phyloP scores from a whole-genome alignment of 2,888 invertebrate genomes.

The Auanema sp. region DNA sequence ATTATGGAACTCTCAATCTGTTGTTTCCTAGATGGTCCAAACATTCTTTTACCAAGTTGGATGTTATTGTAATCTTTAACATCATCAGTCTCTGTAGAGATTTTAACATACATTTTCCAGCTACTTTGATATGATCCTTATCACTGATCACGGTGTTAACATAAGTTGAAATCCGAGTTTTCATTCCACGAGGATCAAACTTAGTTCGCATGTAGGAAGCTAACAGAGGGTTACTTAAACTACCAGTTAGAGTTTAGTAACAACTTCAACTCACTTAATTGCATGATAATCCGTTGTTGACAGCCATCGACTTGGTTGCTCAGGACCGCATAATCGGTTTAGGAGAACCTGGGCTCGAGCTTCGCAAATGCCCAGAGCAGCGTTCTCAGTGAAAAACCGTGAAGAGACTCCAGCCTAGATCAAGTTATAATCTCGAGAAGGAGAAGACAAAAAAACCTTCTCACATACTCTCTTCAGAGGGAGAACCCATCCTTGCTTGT shows the following conservation, averaged over 20 bases:
- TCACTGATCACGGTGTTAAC: slow-evolving; percentile 48
- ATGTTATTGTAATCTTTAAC: slow-evolving; percentile 61
- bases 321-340: slow-evolving; percentile 21
- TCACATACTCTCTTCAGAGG: slow-evolving; percentile 44
- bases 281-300: background rate
- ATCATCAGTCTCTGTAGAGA: background rate
- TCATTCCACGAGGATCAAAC: slow-evolving; percentile 45
- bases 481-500: slow-evolving; percentile 48
- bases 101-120: slow-evolving; percentile 50
- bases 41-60: slow-evolving; percentile 61
- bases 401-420: slow-evolving; percentile 27
- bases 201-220: slow-evolving; percentile 26
- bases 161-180: slow-evolving; percentile 44
- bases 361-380: slow-evolving; percentile 29
- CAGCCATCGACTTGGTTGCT: slow-evolving; percentile 10
- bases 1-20: slow-evolving; percentile 56
- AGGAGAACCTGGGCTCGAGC: slow-evolving; percentile 36
- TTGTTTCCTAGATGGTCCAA: slow-evolving; percentile 59
- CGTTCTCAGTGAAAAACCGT: slow-evolving; percentile 43
- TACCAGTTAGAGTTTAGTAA: background rate
- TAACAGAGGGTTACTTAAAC: slow-evolving; percentile 31
- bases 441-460: slow-evolving; percentile 20
- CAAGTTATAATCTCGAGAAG: background rate
- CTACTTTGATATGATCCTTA: slow-evolving; percentile 50
- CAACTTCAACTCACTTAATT: background rate